Percentiles rank a stretch among this genome's conserved stretches.
Evolutionary conservation across 2,113 vertebrate species (phyloP).

Genomic region (Clarias macrocephalus): DNA sequence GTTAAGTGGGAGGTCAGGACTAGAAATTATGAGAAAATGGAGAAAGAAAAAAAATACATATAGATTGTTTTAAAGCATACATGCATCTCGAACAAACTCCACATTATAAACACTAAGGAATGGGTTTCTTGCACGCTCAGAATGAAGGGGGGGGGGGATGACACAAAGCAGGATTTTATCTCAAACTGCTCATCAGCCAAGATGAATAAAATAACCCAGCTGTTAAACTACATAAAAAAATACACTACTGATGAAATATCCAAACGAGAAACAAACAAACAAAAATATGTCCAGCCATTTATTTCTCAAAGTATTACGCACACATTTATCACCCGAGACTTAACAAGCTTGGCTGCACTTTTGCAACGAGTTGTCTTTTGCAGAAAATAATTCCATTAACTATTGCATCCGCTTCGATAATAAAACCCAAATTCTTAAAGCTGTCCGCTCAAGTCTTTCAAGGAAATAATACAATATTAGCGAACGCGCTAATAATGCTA

Average conservation of each 20-base stretch:
- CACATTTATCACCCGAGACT: not conserved
- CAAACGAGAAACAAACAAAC: too few relatives aligned
- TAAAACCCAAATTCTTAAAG: not conserved
- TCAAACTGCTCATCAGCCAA: not conserved
- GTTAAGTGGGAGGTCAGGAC: constrained; percentile 15
- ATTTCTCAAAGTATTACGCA: not conserved
- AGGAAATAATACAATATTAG: not conserved
- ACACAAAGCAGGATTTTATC: not conserved
- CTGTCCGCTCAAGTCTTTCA: not conserved
- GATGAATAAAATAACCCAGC: not conserved
- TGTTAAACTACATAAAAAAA: not conserved
- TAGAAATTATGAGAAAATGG: not conserved
- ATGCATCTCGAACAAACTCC: not conserved
- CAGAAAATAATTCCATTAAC: not conserved
- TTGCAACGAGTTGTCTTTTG: not conserved
- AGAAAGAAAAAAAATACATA: not conserved
- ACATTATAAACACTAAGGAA: not conserved
- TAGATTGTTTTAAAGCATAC: not conserved
- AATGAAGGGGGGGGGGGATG: not conserved
- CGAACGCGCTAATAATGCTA: constrained; percentile 30
- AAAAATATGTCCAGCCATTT: not conserved
- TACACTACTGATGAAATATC: not conserved
- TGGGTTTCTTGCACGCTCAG: not conserved
- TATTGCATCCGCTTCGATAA: not conserved
- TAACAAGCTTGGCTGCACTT: constrained; percentile 30